phyloP scores from a whole-genome alignment of 2,888 invertebrate species.

The Therioaphis trifolii region DNA sequence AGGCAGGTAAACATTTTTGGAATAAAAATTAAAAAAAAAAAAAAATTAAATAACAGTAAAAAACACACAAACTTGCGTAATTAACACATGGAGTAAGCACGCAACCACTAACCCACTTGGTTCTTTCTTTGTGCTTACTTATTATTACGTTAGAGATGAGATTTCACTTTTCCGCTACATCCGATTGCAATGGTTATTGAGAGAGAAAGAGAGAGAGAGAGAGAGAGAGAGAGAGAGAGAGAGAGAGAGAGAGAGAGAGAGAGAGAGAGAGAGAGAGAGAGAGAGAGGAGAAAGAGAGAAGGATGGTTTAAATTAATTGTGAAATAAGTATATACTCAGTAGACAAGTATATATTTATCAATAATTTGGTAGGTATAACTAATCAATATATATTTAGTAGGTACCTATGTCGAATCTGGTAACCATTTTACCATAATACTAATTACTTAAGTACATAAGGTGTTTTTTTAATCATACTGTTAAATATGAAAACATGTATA shows the following conservation, averaged over 20 bases:
- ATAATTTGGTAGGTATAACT: too few relatives aligned
- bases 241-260: background rate
- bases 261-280: background rate
- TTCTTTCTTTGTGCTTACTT: constrained; percentile 29
- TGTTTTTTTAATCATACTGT: too few relatives aligned
- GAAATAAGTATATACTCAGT: background rate
- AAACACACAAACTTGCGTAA: constrained; percentile 40
- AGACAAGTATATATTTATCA: too few relatives aligned
- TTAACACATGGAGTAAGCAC: constrained; percentile 38
- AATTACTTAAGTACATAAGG: too few relatives aligned
- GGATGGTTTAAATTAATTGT: constrained; percentile 6
- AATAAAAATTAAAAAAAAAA: constrained; percentile 18
- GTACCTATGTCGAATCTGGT: too few relatives aligned
- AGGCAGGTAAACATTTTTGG: background rate
- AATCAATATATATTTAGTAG: too few relatives aligned
- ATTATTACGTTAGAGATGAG: constrained; percentile 55
- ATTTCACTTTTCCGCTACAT: constrained; percentile 54
- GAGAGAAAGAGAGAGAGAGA: background rate
- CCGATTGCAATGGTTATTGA: constrained; percentile 9
- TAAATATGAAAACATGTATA: too few relatives aligned
- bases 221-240: background rate
- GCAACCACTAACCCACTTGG: constrained; percentile 53
- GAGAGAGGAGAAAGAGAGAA: too few relatives aligned
- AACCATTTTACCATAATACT: too few relatives aligned
- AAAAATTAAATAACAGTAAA: background rate